Evolutionary conservation across 1,140 invertebrate species (phyloP), one percentile per base, ranked within the genome.

Genomic region (Cecropterus lyciades): DNA sequence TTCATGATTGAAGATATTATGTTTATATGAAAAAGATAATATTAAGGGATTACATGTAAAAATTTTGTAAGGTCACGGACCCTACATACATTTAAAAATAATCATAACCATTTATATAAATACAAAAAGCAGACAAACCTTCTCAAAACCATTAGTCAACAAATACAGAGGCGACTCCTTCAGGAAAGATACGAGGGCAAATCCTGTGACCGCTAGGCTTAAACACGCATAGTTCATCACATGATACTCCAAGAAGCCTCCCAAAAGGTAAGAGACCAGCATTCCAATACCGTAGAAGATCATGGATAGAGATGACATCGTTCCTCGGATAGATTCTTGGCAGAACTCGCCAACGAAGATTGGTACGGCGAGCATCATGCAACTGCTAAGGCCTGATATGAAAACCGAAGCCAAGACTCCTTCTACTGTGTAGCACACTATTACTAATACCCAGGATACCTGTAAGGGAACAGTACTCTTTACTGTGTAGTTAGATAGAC

Each of bases 291-390:
- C 77, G 30, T 79, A 83, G 48, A 76, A 81, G 24, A 84, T 66
- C 60, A 88, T 79, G 5, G 74, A 62, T 6, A 63, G 49, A 1
- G 84, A 79, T 0, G 75, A 71, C 84, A 86, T 84, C 0, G 75
- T 69, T 0, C 85, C 85, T 46, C 85, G 48, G 0, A 88, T 79
- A 1, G 78, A 80, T 3, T 81, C 79, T 30, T 88, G 68, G 57
- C 82, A 88, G 17, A 84, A 74, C 67, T 88, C 85, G 7, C 79
- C 70, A 11, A 88, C 73, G 57, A 73, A 85, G 6, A 84, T 69
- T 0, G 81, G 74, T 0, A 75, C 70, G 1, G 82, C 64, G 3
- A 88, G 46, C 10, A 82, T 65, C 13, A 68, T 69, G 10, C 76
- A 69, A 10, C 73, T 72, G 40, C 78, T 69, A 0, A 82, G 10